Evolutionary conservation across 2,888 invertebrate genomes (phyloP), one percentile per base, ranked within the genome.

Genomic region (Nymphalis polychloros): DNA sequence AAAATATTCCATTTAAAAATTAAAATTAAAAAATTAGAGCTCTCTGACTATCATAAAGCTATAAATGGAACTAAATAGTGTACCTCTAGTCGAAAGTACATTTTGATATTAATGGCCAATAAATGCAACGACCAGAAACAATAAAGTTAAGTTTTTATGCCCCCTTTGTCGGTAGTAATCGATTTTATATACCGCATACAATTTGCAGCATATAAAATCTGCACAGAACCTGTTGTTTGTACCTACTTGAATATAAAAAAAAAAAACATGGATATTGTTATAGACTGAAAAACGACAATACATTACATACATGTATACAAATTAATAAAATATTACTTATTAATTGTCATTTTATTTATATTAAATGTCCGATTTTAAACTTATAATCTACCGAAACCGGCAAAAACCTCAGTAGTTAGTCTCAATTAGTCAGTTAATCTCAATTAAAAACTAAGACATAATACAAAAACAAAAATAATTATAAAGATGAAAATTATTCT

Each of bases 121-220:
- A 71, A 68, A 71, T 52, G 55, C 63, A 23, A 65, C 53, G 49
- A 65, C 23, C 65, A 60, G 72, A 76, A 83, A 82, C 82, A 85
- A 88, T 89, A 88, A 88, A 88, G 81, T 79, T 82, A 20, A 79
- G 80, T 83, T 80, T 88, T 88, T 87, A 88, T 79, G 80, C 72
- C 79, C 76, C 76, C 77, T 83, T 78, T 83, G 86, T 86, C 84
- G 84, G 82, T 78, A 69, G 77, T 72, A 73, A 73, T 76, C 75
- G 68, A 78, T 79, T 86, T 86, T 83, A 85, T 83, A 78, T 4
- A 50, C 77, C 79, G 41, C 41, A 41, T 31, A 41, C 13, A 13
- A 10, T 41, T 4, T 41, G 41, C 41, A 13, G 41, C 13, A 4
- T 41, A 41, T 41, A 41, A 41, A 41, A 41, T 41, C 41, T 41